Evolutionary conservation across 2,797 vertebrate genomes (phyloP).

Genomic region (Pantherophis vulpinus): DNA sequence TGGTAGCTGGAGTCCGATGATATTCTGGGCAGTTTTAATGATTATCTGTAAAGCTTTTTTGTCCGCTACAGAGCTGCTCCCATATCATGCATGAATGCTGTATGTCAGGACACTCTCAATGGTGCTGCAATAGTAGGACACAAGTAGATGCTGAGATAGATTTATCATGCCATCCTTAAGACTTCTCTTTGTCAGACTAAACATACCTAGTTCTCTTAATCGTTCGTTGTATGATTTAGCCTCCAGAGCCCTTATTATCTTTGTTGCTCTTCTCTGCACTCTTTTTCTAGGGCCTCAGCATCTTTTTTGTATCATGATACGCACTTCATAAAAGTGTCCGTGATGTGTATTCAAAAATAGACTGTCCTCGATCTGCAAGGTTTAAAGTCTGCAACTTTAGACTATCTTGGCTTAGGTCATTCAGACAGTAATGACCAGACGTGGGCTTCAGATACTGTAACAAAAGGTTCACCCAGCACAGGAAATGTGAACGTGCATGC

Average conservation of each 20-base stretch:
- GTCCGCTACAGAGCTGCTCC: too few species aligned
- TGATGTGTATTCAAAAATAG: neutral
- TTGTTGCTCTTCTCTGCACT: neutral
- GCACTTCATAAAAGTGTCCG: neutral
- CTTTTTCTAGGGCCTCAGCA: neutral
- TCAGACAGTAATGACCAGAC: neutral
- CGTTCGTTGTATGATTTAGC: neutral
- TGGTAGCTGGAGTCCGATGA: too few species aligned
- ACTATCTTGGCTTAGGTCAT: neutral
- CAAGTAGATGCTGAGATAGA: too few species aligned
- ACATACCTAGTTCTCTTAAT: neutral
- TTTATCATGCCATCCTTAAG: neutral
- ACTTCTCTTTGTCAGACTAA: neutral
- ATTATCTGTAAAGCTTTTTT: too few species aligned
- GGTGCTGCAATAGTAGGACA: too few species aligned
- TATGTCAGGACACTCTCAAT: too few species aligned
- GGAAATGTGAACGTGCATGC: accelerated
- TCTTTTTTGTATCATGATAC: neutral
- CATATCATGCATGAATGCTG: too few species aligned
- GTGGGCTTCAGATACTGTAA: too few species aligned
- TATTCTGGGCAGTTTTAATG: too few species aligned
- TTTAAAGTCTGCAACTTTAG: neutral
- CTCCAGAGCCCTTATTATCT: neutral
- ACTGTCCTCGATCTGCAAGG: neutral
- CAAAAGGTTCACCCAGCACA: too few species aligned